Conservation (phyloP, 2,888 invertebrate genomes). For the Pseudococcus viburni region DNA sequence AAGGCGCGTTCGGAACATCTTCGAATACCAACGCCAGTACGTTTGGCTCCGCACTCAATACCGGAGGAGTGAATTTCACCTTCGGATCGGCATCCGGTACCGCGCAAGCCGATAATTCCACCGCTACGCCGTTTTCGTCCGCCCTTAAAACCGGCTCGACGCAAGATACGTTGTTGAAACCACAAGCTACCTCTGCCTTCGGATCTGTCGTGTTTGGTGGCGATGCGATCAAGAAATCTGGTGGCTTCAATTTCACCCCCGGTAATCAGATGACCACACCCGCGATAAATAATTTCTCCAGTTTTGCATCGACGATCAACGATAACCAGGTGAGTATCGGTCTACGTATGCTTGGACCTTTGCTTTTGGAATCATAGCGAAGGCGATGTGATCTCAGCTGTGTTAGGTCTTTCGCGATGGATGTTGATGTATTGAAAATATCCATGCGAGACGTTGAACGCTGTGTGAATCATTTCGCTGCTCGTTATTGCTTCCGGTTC, state of each 20-base stretch:
- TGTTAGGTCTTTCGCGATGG: too few relatives aligned
- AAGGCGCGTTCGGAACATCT: not conserved
- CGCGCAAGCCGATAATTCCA: not conserved
- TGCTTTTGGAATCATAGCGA: too few relatives aligned
- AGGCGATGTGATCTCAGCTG: too few relatives aligned
- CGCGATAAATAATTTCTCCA: constrained; percentile 45
- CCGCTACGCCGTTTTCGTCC: not conserved
- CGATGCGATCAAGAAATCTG: constrained; percentile 46
- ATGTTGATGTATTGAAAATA: too few relatives aligned
- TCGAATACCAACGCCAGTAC: not conserved
- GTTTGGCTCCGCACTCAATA: not conserved
- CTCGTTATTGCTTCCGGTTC: too few relatives aligned
- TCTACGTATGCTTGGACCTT: too few relatives aligned
- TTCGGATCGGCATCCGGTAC: constrained; percentile 23
- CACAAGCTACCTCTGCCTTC: not conserved
- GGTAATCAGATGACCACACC: constrained; percentile 5
- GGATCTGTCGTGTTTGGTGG: not conserved
- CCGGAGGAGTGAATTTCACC: not conserved
- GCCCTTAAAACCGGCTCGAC: not conserved
- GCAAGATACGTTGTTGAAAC: not conserved
- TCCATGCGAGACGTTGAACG: too few relatives aligned
- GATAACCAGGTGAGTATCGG: constrained; percentile 50
- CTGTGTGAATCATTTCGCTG: too few relatives aligned
- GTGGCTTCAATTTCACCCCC: constrained; percentile 46
- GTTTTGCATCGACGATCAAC: not conserved